These are phyloP conservation scores for Cardinalis cardinalis DNA, from an alignment of 2,113 vertebrate species.

Conservation along the genomic window DNA sequence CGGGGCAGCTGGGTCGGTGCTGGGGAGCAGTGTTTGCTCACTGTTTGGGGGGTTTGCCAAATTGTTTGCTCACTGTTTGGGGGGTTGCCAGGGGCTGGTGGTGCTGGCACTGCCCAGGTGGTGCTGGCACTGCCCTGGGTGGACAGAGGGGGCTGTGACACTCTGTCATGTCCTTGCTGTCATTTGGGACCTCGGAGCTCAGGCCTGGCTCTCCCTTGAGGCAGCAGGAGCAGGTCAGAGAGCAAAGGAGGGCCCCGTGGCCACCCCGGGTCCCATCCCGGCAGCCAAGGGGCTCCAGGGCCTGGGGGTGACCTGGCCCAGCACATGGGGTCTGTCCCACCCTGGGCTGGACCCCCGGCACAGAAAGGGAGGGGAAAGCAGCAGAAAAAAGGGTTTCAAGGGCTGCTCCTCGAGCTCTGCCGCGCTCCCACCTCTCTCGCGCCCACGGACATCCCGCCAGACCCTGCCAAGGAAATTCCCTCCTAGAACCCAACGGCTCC, in stretches of 20 bases:
- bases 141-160: background rate
- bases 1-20: rapidly evolving
- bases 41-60: rapidly evolving
- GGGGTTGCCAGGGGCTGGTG: background rate
- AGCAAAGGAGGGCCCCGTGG: background rate
- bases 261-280: background rate
- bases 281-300: background rate
- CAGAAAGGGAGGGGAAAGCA: background rate
- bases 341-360: rapidly evolving
- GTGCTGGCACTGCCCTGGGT: background rate
- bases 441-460: background rate
- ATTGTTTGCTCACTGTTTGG: rapidly evolving
- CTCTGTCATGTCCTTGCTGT: rapidly evolving
- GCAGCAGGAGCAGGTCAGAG: background rate
- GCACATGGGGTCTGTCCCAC: background rate
- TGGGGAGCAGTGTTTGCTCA: rapidly evolving
- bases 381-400: background rate
- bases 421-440: rapidly evolving
- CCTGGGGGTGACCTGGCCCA: background rate
- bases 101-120: background rate
- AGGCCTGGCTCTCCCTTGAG: background rate
- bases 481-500: background rate
- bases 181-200: rapidly evolving
- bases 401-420: background rate
- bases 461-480: rapidly evolving